phyloP scores from a whole-genome alignment of 2,888 invertebrate species.

The Meiosimyza platycephala region DNA sequence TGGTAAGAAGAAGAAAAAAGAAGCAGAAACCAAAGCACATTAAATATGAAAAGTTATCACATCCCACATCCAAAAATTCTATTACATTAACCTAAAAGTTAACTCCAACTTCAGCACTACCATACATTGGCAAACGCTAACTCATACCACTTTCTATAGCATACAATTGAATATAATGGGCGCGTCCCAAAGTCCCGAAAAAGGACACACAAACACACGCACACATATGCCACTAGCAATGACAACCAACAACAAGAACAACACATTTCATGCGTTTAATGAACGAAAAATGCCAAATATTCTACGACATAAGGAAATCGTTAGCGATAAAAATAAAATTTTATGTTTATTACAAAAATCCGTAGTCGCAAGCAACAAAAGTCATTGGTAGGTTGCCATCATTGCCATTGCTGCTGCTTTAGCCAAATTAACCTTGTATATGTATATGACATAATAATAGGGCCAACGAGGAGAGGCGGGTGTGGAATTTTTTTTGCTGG shows the following conservation, averaged over 20 bases:
- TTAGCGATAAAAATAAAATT: slow-evolving; percentile 61
- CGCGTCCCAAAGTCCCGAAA: slow-evolving; percentile 45
- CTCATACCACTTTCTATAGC: slow-evolving; percentile 48
- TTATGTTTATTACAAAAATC: slow-evolving; percentile 52
- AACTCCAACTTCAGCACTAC: no score
- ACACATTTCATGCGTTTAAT: slow-evolving; percentile 34
- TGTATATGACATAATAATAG: not conserved
- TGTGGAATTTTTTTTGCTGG: not conserved
- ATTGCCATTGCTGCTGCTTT: no score
- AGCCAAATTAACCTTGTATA: no score
- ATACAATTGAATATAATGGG: slow-evolving; percentile 60
- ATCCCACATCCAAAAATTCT: no score
- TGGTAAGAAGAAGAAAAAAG: no score
- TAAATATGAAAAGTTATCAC: no score
- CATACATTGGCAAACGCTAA: no score
- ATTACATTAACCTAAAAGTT: no score
- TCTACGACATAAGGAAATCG: slow-evolving; percentile 54
- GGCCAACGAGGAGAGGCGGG: not conserved
- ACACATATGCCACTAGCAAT: no score
- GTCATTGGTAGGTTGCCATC: no score
- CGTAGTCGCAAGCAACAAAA: no score
- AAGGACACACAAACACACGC: not conserved
- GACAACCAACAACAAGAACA: slow-evolving; percentile 17
- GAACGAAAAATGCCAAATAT: slow-evolving; percentile 27
- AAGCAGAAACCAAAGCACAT: no score